Base-by-base conservation (phyloP, 1,140 invertebrate species). In the Leptopilina clavipes region DNA sequence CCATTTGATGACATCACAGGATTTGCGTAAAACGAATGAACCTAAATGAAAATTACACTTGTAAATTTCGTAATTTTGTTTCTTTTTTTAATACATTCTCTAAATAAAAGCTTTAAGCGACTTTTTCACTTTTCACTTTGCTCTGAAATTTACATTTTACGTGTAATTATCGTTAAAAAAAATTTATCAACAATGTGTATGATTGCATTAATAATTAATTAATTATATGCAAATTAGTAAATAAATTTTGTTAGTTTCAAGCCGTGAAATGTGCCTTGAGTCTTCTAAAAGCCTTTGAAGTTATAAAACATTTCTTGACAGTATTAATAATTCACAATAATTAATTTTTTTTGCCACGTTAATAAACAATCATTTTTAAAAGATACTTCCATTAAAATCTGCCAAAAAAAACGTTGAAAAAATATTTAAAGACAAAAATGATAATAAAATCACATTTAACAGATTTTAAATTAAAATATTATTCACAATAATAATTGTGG, bases 1-100 rank as follows among this genome's bases (percentile, higher is more conserved):
- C 88, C 89, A 72, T 90, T 90, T 56, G 91, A 89, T n/a, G 92
- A 91, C 81, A 91, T 91, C 76, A 89, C 83, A 37, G 93, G 90
- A 77, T 92, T 93, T 84, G 93, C 93, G 88, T 96, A 95, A 87
- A 95, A 96, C 59, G 95, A 95, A 87, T 97, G 96, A 70, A 96
- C 92, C 91, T 92, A 78, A 48, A 72, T 65, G 12, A 31, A 65
- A 65, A 31, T 31, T 14, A 5, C 14, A 14, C 14, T 14, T 65
- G 22, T 65, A n/a, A 65, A 65, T 7, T 65, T 7, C 22, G 3
- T 1, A 43, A 19, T 1, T 22, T 14, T 19, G 25, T 8, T 48
- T 71, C 31, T 71, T 25, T 31, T 40, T 40, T 40, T 40, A 31
- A 31, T 31, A 31, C 8, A 40, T 40, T 7, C 7, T 40, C 37